A percentile compares a stretch with the other conserved stretches of the same genome.
phyloP scores from a whole-genome alignment of 2,113 vertebrate species.

The Benitochromis conjunctus region DNA sequence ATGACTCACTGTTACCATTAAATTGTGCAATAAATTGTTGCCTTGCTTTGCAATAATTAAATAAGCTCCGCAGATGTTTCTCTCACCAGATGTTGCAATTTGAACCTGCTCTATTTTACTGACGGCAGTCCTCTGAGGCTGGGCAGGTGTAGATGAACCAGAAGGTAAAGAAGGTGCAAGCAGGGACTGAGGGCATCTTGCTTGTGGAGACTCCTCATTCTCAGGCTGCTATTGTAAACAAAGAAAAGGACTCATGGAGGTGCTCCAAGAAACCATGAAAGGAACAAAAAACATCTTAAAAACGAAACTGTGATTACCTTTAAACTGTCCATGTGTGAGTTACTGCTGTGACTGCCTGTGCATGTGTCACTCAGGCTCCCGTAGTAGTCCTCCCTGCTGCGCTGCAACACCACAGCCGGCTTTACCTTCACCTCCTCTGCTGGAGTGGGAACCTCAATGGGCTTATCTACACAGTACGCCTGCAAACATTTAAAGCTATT shows the following conservation, averaged over 20 bases:
- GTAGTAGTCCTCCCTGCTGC: constrained; percentile 69
- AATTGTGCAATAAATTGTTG: not conserved
- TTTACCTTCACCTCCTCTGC: constrained; percentile 42
- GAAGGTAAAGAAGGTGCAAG: constrained; percentile 18
- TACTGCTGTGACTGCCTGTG: constrained; percentile 1
- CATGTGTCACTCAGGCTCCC: constrained; percentile 56
- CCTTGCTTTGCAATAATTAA: not conserved
- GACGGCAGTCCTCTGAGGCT: not conserved
- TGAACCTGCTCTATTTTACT: constrained; percentile 57
- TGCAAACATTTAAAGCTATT: not conserved
- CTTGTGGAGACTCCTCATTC: constrained; percentile 62
- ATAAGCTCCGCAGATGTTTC: not conserved
- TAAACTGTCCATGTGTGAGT: constrained; percentile 67
- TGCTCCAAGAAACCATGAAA: not conserved
- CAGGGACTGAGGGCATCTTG: constrained; percentile 45
- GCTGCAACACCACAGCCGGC: constrained; percentile 24
- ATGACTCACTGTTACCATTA: not conserved
- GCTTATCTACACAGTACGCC: constrained; percentile 22
- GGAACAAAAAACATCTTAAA: not conserved
- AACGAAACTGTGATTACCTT: constrained; percentile 54
- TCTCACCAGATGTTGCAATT: constrained; percentile 64
- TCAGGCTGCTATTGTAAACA: constrained; percentile 59
- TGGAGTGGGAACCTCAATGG: constrained; percentile 21
- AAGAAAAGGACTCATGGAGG: not conserved
- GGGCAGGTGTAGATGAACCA: not conserved